Base-by-base conservation (phyloP, 1,140 invertebrate species). In the Vanessa tameamea region DNA sequence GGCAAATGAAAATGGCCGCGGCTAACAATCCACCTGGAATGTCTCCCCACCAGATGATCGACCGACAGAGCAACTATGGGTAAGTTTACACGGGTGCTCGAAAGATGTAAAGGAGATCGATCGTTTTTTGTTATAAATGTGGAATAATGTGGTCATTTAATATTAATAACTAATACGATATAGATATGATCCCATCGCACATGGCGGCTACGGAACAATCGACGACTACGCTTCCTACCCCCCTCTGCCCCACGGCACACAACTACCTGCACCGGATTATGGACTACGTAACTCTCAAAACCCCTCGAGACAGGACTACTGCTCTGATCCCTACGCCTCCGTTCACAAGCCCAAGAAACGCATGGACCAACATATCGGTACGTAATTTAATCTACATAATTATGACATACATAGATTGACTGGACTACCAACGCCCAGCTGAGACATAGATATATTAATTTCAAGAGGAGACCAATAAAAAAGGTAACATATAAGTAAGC, bases 1-100 rank as follows among this genome's bases (percentile, higher is more conserved):
- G 97, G 97, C 97, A 98, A 92, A 96, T 98, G 94, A 98, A 98
- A 92, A 96, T 96, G 94, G 96, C 95, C 0, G 96, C 95, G 6
- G 95, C 95, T 1, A 94, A 94, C 66, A 94, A 95, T 73, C 94
- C 94, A 15, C 88, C 82, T 43, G 94, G 93, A 47, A 91, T 94
- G 65, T 91, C 94, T 71, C 73, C 84, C 51, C 87, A 88, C 47
- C 93, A 94, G 80, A 94, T 94, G 80, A 91, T 95, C 79, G 94
- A 95, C 75, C 90, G 95, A 77, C 94, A 95, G 86, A 94, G 95
- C 83, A 94, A 94, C 69, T 95, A 95, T 73, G 95, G 50, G 65
- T 68, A 31, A 68, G 51, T 43, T 37, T 3, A 43, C 12, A 48
- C 20, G 12, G 11, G 15, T 23, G 23, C 7, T 43, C 37, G 37